These are phyloP conservation scores for Akabosia matsudoensis DNA, from an alignment of 1,140 invertebrate genomes.

Conservation along the genomic window DNA sequence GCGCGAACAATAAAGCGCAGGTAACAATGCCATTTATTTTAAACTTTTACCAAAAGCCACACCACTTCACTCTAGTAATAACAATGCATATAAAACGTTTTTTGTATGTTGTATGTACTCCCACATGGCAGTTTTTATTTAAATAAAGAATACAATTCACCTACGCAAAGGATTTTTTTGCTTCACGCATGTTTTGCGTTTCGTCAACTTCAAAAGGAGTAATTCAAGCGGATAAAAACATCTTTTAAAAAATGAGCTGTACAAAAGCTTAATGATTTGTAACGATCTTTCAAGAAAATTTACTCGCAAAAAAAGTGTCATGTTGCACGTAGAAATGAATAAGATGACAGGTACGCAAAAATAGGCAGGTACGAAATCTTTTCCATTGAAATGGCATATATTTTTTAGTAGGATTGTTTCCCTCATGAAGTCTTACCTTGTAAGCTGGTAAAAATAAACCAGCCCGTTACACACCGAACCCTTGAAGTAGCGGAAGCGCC, in stretches of 20 bases:
- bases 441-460: too few relatives aligned
- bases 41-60: neutral
- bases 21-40: neutral
- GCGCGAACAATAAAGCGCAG: neutral
- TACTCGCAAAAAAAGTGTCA: neutral
- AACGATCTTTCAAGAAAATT: neutral
- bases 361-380: neutral
- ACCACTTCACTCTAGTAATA: neutral
- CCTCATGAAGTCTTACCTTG: too few relatives aligned
- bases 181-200: neutral
- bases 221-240: neutral
- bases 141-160: neutral
- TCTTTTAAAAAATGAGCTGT: too few relatives aligned
- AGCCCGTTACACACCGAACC: too few relatives aligned
- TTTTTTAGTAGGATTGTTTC: neutral
- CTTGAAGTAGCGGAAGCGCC: too few relatives aligned
- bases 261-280: neutral
- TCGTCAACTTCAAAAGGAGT: neutral
- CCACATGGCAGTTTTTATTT: neutral
- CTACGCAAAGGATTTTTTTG: neutral
- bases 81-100: neutral
- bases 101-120: too few relatives aligned
- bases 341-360: neutral
- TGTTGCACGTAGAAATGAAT: neutral
- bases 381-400: neutral